These are phyloP conservation scores for Allygus modestus DNA, from an alignment of 2,888 invertebrate genomes.

Conservation along the genomic window DNA sequence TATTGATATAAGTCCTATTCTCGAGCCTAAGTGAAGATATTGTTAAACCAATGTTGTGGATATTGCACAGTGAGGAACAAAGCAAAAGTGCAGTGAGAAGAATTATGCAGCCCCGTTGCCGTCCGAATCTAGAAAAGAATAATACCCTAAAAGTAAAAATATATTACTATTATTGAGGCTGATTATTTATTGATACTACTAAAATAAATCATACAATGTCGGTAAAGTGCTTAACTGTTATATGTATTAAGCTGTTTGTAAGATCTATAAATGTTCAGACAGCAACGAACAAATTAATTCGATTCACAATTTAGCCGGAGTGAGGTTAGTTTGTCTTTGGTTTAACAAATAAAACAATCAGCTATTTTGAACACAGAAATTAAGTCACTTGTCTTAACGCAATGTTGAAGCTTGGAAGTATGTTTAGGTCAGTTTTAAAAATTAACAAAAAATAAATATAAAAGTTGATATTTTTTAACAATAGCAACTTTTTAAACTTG, in stretches of 20 bases:
- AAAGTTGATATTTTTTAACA: no score
- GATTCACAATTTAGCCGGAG: constrained; percentile 43
- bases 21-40: constrained; percentile 38
- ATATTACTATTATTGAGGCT: background rate
- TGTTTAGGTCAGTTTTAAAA: background rate
- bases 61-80: constrained; percentile 44
- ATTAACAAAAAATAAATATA: no score
- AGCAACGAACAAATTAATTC: constrained; percentile 25
- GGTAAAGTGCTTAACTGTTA: background rate
- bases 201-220: background rate
- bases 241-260: background rate
- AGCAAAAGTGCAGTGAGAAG: constrained; percentile 30
- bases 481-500: no score
- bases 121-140: background rate
- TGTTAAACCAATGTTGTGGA: constrained; percentile 49
- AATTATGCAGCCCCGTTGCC: constrained; percentile 21
- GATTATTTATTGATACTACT: constrained; percentile 2
- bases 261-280: background rate
- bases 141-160: background rate
- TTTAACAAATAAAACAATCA: constrained; percentile 38
- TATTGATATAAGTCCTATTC: constrained; percentile 56
- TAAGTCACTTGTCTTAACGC: constrained; percentile 33
- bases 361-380: constrained; percentile 44
- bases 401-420: constrained; percentile 30
- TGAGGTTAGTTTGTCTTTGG: constrained; percentile 42